Conservation (phyloP, 2,888 invertebrate genomes). For the Nowickia ferox region DNA sequence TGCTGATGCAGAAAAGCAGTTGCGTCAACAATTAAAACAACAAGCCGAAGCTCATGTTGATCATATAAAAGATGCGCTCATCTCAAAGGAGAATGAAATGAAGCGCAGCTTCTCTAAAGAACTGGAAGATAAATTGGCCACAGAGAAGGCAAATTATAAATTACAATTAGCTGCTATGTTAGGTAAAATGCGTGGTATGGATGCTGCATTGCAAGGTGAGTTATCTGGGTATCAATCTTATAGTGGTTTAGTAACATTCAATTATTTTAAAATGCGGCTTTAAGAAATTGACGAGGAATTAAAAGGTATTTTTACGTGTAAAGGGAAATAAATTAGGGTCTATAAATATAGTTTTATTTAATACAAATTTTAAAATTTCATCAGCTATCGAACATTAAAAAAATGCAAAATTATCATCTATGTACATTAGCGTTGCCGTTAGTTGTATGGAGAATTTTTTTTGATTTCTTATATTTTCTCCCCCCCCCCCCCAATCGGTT, state of each 20-base stretch:
- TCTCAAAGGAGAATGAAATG: slow-evolving; percentile 84
- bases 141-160: slow-evolving; percentile 88
- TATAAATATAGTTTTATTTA: not conserved
- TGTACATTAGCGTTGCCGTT: no score
- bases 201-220: slow-evolving; percentile 89
- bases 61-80: slow-evolving; percentile 89
- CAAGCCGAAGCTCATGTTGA: slow-evolving; percentile 94
- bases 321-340: not conserved
- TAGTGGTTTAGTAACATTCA: not conserved
- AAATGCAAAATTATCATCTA: no score
- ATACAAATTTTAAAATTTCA: not conserved
- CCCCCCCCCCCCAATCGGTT: no score
- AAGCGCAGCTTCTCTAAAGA: slow-evolving; percentile 84
- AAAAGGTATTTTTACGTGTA: slow-evolving; percentile 78
- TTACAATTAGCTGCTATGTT: slow-evolving; percentile 89
- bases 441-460: no score
- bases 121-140: slow-evolving; percentile 87
- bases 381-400: no score
- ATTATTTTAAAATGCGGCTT: slow-evolving; percentile 75
- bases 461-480: no score
- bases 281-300: slow-evolving; percentile 83
- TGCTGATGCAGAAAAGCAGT: slow-evolving; percentile 87
- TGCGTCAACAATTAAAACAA: slow-evolving; percentile 91
- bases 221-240: slow-evolving; percentile 61
- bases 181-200: slow-evolving; percentile 90